phyloP scores from a whole-genome alignment of 1,140 invertebrate genomes.

The Ceratosolen solmsi region DNA sequence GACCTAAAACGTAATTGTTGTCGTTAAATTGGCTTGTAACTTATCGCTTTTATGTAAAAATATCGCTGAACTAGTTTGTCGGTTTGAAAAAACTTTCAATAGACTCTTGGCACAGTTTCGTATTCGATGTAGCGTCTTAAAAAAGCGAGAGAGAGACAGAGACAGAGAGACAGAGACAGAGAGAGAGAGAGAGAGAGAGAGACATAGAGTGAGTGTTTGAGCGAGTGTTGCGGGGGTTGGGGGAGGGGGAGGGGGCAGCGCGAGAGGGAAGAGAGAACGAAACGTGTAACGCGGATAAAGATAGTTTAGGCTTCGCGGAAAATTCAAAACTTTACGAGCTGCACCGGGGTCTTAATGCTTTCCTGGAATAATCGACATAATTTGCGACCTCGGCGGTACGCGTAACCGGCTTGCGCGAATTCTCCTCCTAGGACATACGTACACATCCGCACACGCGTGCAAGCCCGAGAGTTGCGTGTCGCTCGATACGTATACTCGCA shows the following conservation, averaged over 20 bases:
- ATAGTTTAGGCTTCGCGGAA: constrained; percentile 44
- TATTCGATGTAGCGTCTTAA: background rate
- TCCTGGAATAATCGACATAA: constrained; percentile 56
- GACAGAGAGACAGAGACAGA: no score
- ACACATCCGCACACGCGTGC: background rate
- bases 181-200: background rate
- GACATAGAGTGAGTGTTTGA: background rate
- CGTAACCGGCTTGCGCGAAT: constrained; percentile 50
- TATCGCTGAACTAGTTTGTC: constrained; percentile 20
- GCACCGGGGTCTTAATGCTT: constrained; percentile 55
- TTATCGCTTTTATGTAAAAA: background rate
- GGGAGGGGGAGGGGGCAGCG: background rate
- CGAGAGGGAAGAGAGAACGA: no score
- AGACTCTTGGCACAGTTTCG: constrained; percentile 34
- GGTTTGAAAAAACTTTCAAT: constrained; percentile 17
- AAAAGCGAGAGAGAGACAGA: background rate
- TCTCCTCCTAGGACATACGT: constrained; percentile 20
- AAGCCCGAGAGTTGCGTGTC: background rate
- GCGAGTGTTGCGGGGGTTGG: background rate
- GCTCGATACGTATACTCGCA: background rate
- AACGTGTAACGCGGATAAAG: constrained; percentile 39
- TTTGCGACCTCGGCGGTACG: constrained; percentile 53
- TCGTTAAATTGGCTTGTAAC: background rate
- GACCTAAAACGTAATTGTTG: background rate
- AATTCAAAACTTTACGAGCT: constrained; percentile 50